phyloP scores from a whole-genome alignment of 2,888 invertebrate species.

The Trichacis sp. region DNA sequence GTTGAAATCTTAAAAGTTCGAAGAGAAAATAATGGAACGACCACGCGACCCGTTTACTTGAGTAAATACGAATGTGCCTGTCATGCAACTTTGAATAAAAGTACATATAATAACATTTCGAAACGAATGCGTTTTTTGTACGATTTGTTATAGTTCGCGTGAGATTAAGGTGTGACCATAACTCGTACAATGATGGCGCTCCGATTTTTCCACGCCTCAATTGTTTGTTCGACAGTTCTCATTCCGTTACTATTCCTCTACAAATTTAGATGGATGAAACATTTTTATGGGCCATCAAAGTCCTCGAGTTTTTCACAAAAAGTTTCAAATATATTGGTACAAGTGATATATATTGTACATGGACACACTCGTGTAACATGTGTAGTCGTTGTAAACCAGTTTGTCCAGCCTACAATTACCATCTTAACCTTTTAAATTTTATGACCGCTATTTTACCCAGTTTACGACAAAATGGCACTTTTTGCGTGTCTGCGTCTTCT shows the following conservation, averaged over 20 bases:
- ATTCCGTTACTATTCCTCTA: too few species aligned
- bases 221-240: too few species aligned
- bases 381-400: conserved; percentile 49
- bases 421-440: conserved; percentile 52
- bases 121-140: conserved; percentile 17
- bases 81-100: conserved; percentile 3
- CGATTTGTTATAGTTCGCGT: conserved; percentile 52
- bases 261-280: too few species aligned
- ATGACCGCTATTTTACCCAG: conserved; percentile 47
- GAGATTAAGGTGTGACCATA: conserved; percentile 54
- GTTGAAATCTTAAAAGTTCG: neutral
- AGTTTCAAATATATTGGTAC: too few species aligned
- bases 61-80: conserved; percentile 31
- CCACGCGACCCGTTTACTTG: neutral
- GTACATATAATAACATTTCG: too few species aligned
- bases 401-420: conserved; percentile 49
- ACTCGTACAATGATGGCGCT: conserved; percentile 26
- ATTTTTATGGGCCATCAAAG: neutral
- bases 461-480: conserved; percentile 46
- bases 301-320: neutral
- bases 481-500: conserved; percentile 35
- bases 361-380: conserved; percentile 22
- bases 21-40: neutral
- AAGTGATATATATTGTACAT: too few species aligned
- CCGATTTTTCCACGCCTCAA: too few species aligned